Base-by-base conservation (phyloP, 2,888 invertebrate species). In the Resseliella maxima region DNA sequence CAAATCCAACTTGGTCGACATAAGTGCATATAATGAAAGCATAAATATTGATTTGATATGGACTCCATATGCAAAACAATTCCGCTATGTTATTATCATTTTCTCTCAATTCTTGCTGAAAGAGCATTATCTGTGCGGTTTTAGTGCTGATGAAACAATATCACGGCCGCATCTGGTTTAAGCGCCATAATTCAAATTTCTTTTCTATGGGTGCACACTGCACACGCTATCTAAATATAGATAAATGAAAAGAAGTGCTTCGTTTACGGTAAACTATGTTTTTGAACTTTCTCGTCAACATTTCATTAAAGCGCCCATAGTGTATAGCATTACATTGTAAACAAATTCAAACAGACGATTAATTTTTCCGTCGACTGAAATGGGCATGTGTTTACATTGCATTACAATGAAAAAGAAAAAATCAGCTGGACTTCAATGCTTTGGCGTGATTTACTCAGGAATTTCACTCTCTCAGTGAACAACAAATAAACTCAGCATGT, bases 41-140 rank as follows among this genome's bases (percentile, higher is more conserved):
- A 72, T 72, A 72, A 72, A 72, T 31, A 59, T 24, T 59, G 24
- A n/a, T 72, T 72, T 72, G 27, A 35, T 31, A 72, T 72, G 59
- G 3, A 18, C 6, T 31, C 72, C 5, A 72, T 3, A 72, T 35
- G 31, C 18, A 31, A 72, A 72, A n/a, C n/a, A n/a, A n/a, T n/a
- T n/a, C n/a, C n/a, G n/a, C n/a, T n/a, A n/a, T n/a, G n/a, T n/a
- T n/a, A n/a, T n/a, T n/a, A n/a, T n/a, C 59, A 59, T 15, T 72
- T 15, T 15, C n/a, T 72, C 15, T 15, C 31, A 31, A n/a, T n/a
- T 27, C 35, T 1, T 15, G 59, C 24, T 59, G 72, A 72, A 72
- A 72, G 31, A 31, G 72, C 72, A 31, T 72, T 59, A 59, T 59
- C 24, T 59, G 59, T 59, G 59, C 59, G 59, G 59, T 8, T n/a